These are phyloP conservation scores for Trachops cirrhosus DNA, from an alignment of 2,797 vertebrate genomes.

Conservation along the genomic window DNA sequence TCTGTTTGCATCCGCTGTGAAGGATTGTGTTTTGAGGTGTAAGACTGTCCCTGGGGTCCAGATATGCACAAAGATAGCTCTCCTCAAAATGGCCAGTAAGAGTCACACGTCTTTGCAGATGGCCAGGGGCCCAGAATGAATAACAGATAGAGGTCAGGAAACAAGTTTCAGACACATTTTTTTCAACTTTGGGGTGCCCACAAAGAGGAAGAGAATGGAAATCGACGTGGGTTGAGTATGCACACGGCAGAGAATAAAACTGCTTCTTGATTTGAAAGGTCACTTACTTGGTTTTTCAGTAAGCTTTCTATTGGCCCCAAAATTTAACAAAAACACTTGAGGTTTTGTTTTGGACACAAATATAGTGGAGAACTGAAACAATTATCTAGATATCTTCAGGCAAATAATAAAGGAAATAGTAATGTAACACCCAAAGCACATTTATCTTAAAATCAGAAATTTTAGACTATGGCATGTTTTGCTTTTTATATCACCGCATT, in stretches of 20 bases:
- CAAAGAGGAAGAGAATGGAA: background rate
- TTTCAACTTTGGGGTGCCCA: background rate
- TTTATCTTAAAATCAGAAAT: constrained; percentile 49
- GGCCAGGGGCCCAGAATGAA: background rate
- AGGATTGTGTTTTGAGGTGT: background rate
- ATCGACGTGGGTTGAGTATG: background rate
- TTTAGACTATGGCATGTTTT: background rate
- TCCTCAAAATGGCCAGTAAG: background rate
- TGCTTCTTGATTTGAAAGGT: background rate
- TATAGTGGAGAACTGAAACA: background rate
- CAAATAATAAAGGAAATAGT: constrained; percentile 16
- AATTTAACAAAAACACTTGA: constrained; percentile 33
- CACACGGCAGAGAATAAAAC: background rate
- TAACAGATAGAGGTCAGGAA: background rate
- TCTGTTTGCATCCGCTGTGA: background rate
- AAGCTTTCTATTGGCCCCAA: constrained; percentile 3
- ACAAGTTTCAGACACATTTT: background rate
- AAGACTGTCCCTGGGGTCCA: background rate
- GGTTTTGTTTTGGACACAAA: constrained; percentile 36
- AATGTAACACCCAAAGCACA: constrained; percentile 21
- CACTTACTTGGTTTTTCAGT: background rate
- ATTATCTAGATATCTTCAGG: constrained; percentile 11
- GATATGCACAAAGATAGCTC: background rate
- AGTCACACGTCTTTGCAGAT: background rate
- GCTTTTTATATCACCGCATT: constrained; percentile 21